Base-by-base conservation (phyloP, 2,888 invertebrate genomes). In the Gymnosoma rotundatum region DNA sequence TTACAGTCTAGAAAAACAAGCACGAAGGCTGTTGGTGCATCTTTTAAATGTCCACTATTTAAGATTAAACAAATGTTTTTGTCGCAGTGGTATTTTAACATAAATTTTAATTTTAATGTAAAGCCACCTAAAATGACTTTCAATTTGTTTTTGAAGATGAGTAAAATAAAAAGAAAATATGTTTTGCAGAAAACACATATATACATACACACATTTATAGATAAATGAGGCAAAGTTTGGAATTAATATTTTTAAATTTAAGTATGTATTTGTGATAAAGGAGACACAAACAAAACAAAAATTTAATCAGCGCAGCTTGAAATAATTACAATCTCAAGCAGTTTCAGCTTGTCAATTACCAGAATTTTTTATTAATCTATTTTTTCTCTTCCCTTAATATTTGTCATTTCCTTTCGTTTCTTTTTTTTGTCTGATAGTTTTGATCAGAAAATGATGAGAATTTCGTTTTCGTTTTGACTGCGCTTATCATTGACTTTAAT, bases 231-330 rank as follows among this genome's bases (percentile, higher is more conserved):
- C 67, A 36, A 66, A 10, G 52, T 54, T 54, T 42, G 12, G 3
- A 54, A 56, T 69, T 69, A 56, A 69, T 52, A 56, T 5, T 54
- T 42, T 54, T 42, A 16, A 21, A 42, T 36, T 64, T 48, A 1
- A 48, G 45, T 42, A 42, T 42, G 16, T 4, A 20, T 10, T 36
- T n/a, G 58, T 21, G 9, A 52, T n/a, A 66, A 32, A 50, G 36
- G n/a, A 14, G 16, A 20, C 10, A 45, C n/a, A 56, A 75, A 45
- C 45, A 10, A 16, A 25, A n/a, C n/a, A n/a, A 61, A 69, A 84
- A 78, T 81, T 81, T 48, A 74, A 61, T 2, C 54, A 56, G 50
- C 84, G 70, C 84, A 84, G 84, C 84, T 61, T 63, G 84, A 74
- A 74, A 84, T 67, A 70, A 78, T 69, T 69, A 74, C 42, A 56